Evolutionary conservation across 92 coral and sea anemone genomes (phyloP), one percentile per base, ranked within the genome.

Genomic region (Palythoa grandiflora): DNA sequence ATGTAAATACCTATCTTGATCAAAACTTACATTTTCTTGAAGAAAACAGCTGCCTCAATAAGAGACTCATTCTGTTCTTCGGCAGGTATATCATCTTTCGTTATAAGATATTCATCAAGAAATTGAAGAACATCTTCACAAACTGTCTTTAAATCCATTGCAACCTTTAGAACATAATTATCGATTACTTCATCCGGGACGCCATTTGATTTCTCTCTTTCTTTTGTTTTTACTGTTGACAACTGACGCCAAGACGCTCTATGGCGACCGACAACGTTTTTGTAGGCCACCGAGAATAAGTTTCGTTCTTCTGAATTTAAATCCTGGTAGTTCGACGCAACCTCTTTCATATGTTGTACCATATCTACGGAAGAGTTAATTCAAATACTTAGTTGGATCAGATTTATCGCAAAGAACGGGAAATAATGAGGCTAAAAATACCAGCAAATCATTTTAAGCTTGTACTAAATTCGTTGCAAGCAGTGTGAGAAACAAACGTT

Each of bases 241-340:
- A 75, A 75, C 59, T 75, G 80, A 10, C 80, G 39, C 80, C 59
- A 75, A 0, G 80, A 75, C 2, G 80, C 80, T 9, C 80, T 50
- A 51, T 75, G 80, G 39, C 80, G 80, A 28, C 80, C 80, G 11
- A 75, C 80, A 9, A 75, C 80, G 8, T 75, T 75, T 50, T 75
- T 75, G 80, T 75, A 75, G 39, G 80, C 80, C 28, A 75, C 80
- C 20, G 80, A 75, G 47, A 75, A 75, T 55, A 75, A 50, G 37
- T 75, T 75, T 75, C 61, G 80, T 61, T 75, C 80, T 50, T 75
- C 80, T 75, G 52, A 17, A 53, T 35, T 75, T 53, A 75, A 75
- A 75, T 9, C 38, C 7, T 39, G 39, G 38, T 17, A 28, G 37
- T 50, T 48, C 55, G 61, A 51, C 38, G 61, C 80, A 50, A 75